phyloP scores from a whole-genome alignment of 1,140 invertebrate species.

The Eumeta japonica region DNA sequence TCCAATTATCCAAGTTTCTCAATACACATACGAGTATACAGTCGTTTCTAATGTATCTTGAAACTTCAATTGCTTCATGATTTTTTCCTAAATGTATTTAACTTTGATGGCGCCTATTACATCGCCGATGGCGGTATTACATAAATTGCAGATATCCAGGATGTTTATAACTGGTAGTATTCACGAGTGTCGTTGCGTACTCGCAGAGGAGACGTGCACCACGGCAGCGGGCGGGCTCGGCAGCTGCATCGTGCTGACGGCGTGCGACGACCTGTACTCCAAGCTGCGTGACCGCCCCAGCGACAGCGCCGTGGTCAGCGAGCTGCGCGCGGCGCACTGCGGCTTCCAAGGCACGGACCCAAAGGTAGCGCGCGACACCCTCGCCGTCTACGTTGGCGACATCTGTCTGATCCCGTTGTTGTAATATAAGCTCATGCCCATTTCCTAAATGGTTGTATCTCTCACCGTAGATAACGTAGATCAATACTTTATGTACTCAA shows the following conservation, averaged over 20 bases:
- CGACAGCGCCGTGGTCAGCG: conserved; percentile 16
- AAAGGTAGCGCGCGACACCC: conserved; percentile 24
- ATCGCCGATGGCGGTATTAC: too few species aligned
- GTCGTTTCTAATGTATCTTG: too few species aligned
- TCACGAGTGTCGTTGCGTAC: conserved; percentile 11
- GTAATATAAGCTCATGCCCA: background rate
- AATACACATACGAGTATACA: too few species aligned
- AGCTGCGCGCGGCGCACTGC: conserved; percentile 30
- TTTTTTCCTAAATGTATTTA: too few species aligned
- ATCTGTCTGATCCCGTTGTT: background rate
- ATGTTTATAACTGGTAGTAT: too few species aligned
- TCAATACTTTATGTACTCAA: background rate
- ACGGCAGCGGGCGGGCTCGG: conserved; percentile 26
- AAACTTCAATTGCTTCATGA: too few species aligned
- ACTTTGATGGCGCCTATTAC: too few species aligned
- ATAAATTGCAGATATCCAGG: too few species aligned
- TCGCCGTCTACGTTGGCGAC: background rate
- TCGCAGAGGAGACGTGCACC: conserved; percentile 27
- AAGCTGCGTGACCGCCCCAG: conserved; percentile 17
- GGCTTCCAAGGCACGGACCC: conserved; percentile 35
- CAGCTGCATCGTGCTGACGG: conserved; percentile 21
- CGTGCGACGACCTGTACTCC: conserved; percentile 23
- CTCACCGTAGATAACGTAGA: background rate
- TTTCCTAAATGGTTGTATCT: too few species aligned
- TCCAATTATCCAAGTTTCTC: too few species aligned